Evolutionary conservation across 1,140 invertebrate genomes (phyloP), one percentile per base, ranked within the genome.

Genomic region (Trichonephila inaurata): DNA sequence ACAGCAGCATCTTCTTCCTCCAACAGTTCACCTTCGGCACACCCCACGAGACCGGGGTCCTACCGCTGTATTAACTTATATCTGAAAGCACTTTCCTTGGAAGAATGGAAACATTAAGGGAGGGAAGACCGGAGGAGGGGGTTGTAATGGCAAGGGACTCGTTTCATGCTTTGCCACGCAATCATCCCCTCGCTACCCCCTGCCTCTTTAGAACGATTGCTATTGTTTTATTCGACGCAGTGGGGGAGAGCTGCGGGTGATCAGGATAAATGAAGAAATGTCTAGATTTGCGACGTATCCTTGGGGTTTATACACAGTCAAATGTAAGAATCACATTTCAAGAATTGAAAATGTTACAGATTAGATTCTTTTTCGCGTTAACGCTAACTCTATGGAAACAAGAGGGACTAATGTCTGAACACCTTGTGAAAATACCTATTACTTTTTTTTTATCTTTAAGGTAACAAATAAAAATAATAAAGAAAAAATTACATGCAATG

Each of bases 111-210:
- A 77, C 72, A 77, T 77, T 77, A 77, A n/a, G 72, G 21, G 83
- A 21, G 51, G 82, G 83, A 6, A 60, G 21, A n/a, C 14, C 0
- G 28, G 81, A 44, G 12, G 14, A 14, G 40, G 44, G n/a, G n/a
- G 66, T 24, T 69, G 72, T 77, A 77, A 77, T 77, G 33, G 72
- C 83, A 61, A 60, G 83, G 83, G 83, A 85, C 83, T 85, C 83
- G 58, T 85, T 85, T 83, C 81, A 83, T n/a, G 51, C 40, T 40
- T 83, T 83, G 40, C 83, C 83, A 60, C 83, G 83, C 83, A 85
- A 85, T 85, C 83, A 85, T 85, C 21, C 83, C n/a, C 24, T 85
- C 58, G 21, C 7, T 28, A n/a, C n/a, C 72, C 72, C 33, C 5
- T 18, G 1, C 18, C 33, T 28, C 16, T 33, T 16, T 1, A 33